These are phyloP conservation scores for Drosophila pruinosa DNA, from an alignment of 1,140 invertebrate genomes.

Conservation along the genomic window DNA sequence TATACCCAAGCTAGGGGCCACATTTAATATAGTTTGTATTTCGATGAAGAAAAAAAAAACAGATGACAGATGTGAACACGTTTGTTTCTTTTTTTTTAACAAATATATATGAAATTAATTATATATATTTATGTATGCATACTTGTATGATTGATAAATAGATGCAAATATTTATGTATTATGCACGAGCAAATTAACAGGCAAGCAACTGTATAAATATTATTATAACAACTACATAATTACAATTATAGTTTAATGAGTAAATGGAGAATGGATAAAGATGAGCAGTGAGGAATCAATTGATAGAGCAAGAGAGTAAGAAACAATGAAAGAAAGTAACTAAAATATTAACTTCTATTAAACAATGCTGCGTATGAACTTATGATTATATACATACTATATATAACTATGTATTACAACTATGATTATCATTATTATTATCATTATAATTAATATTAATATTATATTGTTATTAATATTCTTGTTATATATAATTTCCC, in stretches of 20 bases:
- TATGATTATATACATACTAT: conserved; percentile 77
- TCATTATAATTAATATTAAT: conserved; percentile 42
- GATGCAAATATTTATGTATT: conserved; percentile 17
- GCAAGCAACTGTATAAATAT: conserved; percentile 64
- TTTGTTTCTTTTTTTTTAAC: conserved; percentile 12
- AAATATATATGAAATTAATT: neutral
- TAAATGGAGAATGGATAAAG: neutral
- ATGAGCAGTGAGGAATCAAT: neutral
- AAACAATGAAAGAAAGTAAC: conserved; percentile 23
- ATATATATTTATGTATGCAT: conserved; percentile 8
- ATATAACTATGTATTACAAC: conserved; percentile 57
- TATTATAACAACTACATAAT: conserved; percentile 54
- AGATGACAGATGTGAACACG: conserved; percentile 1
- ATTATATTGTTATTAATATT: conserved; percentile 16
- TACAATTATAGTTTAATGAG: conserved; percentile 55
- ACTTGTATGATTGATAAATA: conserved; percentile 6
- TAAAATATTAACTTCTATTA: conserved; percentile 61
- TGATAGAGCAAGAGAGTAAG: conserved; percentile 15
- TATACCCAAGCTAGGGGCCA: conserved; percentile 62
- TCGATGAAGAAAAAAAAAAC: conserved; percentile 20
- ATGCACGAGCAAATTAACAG: conserved; percentile 42
- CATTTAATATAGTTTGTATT: conserved; percentile 61
- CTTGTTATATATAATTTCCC: conserved; percentile 30
- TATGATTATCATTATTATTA: conserved; percentile 30
- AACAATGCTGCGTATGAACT: conserved; percentile 82